phyloP scores from a whole-genome alignment of 1,140 invertebrate species.

The Copidosoma floridanum region DNA sequence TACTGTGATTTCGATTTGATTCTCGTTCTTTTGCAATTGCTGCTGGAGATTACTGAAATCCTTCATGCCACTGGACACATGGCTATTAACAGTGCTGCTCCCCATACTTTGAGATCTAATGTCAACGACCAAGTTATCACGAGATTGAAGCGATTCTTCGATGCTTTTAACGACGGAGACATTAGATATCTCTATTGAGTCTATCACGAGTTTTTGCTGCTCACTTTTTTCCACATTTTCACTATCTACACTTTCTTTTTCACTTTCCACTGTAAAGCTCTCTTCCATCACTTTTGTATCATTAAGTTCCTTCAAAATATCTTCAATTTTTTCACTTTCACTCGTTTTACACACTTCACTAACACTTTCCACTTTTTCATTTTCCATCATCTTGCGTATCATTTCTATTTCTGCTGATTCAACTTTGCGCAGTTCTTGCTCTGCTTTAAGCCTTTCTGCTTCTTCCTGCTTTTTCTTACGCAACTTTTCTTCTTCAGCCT shows the following conservation, averaged over 20 bases:
- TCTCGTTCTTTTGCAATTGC: conserved; percentile 1
- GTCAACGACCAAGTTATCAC: neutral
- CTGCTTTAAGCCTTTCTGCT: neutral
- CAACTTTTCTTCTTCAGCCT: neutral
- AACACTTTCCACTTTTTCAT: too few relatives aligned
- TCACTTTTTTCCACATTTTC: neutral
- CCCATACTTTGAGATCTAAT: neutral
- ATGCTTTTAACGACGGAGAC: neutral
- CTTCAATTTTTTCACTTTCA: neutral
- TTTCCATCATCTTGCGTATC: neutral
- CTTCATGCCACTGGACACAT: neutral
- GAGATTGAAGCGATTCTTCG: neutral
- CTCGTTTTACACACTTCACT: neutral
- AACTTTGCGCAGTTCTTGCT: too few relatives aligned
- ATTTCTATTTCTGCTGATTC: neutral
- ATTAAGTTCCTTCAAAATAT: too few relatives aligned
- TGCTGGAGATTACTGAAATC: conserved; percentile 18
- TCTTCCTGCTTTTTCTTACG: neutral
- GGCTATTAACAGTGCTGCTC: neutral
- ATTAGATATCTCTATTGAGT: neutral
- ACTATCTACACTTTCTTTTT: neutral
- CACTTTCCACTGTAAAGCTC: neutral
- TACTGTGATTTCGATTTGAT: conserved; percentile 8
- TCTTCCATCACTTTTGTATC: neutral
- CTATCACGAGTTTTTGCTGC: too few relatives aligned